Evolutionary conservation across 2,113 vertebrate species (phyloP), one percentile per base, ranked within the genome.

Genomic region (Danionella cerebrum): DNA sequence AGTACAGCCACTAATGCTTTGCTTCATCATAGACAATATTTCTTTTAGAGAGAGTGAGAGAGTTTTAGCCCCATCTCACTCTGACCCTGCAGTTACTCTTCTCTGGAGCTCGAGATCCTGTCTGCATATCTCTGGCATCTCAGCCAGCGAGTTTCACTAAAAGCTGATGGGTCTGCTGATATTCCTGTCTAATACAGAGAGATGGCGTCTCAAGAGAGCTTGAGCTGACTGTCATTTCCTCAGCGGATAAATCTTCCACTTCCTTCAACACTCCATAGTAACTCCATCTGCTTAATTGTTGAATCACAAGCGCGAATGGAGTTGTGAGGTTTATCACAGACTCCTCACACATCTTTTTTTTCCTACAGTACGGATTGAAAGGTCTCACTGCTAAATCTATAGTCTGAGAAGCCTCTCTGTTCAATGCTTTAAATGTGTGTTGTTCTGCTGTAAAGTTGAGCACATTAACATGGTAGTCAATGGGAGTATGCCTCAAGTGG

Each of bases 31-130:
- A 36, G 60, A 53, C 42, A 41, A 58, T n/a, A n/a, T n/a, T n/a
- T n/a, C n/a, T n/a, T n/a, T n/a, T n/a, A 63, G 52, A 39, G 29
- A 53, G 45, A 70, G 53, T 33, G n/a, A 73, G 59, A 64, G 60
- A 27, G 25, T 22, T 14, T 12, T 48, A 48, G 29, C 18, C 25
- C 19, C 5, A 18, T 48, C 12, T 48, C 13, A 21, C 44, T 48
- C 25, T 16, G 31, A 41, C 14, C 1, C 39, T 44, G 38, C 31
- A 11, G 38, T 44, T 42, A 44, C 41, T 42, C 11, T 25, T 44
- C 38, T 12, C 39, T 29, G 31, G 25, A 6, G 14, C 25, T 24
- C 8, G 11, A 60, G 39, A 29, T 19, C 44, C 19, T 12, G 31
- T 6, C 2, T 41, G 39, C 39, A 10, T 35, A 36, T 64, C 44